Base-by-base conservation (phyloP, 2,797 vertebrate species). In the Hypotaenidia okinawae region DNA sequence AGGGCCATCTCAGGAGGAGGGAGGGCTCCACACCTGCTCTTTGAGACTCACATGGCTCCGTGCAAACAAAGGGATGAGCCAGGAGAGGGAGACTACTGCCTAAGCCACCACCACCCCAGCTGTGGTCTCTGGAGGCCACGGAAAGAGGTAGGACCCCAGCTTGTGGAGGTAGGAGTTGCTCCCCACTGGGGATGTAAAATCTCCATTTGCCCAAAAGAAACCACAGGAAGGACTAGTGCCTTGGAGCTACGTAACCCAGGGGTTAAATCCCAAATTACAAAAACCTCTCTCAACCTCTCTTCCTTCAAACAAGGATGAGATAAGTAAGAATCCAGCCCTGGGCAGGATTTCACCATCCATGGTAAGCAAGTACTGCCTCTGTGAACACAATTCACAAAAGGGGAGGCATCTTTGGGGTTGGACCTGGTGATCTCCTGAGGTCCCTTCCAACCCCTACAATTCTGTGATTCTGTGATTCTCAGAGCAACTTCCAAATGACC, bases 1-100 rank as follows among this genome's bases (percentile, higher is more conserved):
- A 8, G 70, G 85, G 73, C 64, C 6, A 0, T 47, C 79, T 84
- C 91, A 24, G 90, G 68, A 93, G 93, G 94, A 91, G 82, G 32
- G 33, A 5, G 83, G 45, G 58, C 54, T 88, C 2, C 0, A 61
- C 93, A 91, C 72, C 91, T 95, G 87, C 82, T 94, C 96, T 17
- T 45, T 0, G 1, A 78, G 51, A 8, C 79, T 66, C 73, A 81
- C 41, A 5, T 0, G 5, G 82, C 77, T 86, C 85, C 0, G 0
- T 55, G 76, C 37, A 59, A 62, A 74, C 33, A 64, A 47, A 88
- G 33, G 76, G 28, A 43, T 54, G 77, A 37, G 24, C 45, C 70
- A 82, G 3, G 10, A 64, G 62, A 4, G 5, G 59, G 15, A 49
- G 23, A 15, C 0, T 11, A 3, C 28, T 66, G 55, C 37, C 37